Evolutionary conservation across 1,140 invertebrate genomes (phyloP).

Genomic region (Rhysida immarginata): DNA sequence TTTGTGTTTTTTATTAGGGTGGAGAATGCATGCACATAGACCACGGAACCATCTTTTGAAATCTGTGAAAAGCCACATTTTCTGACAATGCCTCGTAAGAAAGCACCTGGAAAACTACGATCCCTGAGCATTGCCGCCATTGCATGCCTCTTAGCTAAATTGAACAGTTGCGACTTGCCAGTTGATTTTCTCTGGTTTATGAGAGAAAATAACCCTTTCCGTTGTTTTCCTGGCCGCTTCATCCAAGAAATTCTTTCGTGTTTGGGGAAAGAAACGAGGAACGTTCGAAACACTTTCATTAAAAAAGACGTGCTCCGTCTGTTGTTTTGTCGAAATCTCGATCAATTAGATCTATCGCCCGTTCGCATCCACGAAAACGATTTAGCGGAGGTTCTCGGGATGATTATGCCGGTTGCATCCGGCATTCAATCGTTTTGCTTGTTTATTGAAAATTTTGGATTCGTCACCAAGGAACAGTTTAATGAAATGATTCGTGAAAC

Average conservation of each 20-base stretch:
- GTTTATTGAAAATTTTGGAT: background rate
- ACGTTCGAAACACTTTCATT: background rate
- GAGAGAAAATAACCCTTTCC: background rate
- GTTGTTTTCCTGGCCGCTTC: background rate
- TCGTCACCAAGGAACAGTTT: background rate
- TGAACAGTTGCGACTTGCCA: background rate
- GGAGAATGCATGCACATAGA: no score
- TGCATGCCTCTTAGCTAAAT: background rate
- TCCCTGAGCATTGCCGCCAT: background rate
- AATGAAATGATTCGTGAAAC: background rate
- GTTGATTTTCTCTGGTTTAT: background rate
- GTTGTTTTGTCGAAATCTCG: slow-evolving; percentile 1
- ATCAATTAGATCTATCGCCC: background rate
- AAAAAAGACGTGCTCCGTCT: background rate
- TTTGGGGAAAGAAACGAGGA: background rate
- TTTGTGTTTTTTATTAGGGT: no score
- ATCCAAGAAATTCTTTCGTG: background rate
- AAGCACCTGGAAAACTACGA: background rate
- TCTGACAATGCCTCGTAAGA: background rate
- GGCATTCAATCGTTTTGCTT: background rate
- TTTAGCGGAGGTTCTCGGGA: background rate
- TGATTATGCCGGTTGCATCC: background rate
- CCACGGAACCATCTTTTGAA: no score
- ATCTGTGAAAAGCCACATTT: no score
- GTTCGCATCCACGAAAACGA: background rate